A percentile compares a stretch with the other conserved stretches of the same genome.
These are phyloP conservation scores for Tenthredo notha DNA, from an alignment of 2,888 invertebrate genomes.

Conservation along the genomic window DNA sequence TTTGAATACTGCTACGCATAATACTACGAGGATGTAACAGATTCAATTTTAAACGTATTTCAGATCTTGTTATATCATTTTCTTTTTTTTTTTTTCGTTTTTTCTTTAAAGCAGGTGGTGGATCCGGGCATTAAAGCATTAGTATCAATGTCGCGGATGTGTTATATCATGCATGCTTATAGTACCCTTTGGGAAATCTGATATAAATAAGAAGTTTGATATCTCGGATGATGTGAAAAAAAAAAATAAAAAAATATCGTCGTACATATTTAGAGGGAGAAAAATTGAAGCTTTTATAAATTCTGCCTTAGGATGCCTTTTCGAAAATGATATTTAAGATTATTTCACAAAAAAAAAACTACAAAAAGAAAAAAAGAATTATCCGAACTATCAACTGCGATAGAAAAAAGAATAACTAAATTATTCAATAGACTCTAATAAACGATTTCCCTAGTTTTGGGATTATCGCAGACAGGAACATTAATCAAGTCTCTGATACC, in stretches of 20 bases:
- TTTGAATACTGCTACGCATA: conserved; percentile 34
- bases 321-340: too few relatives aligned
- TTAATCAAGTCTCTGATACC: too few relatives aligned
- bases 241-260: background rate
- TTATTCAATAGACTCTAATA: too few relatives aligned
- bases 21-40: conserved; percentile 26
- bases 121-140: background rate
- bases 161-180: background rate
- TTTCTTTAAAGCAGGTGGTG: background rate
- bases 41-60: background rate
- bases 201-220: background rate
- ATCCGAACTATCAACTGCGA: too few relatives aligned
- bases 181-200: background rate
- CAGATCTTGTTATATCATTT: background rate
- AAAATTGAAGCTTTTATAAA: too few relatives aligned
- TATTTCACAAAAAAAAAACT: too few relatives aligned
- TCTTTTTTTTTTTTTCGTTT: background rate
- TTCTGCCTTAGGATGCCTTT: too few relatives aligned
- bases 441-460: too few relatives aligned
- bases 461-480: too few relatives aligned
- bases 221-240: background rate
- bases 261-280: too few relatives aligned
- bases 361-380: too few relatives aligned
- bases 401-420: too few relatives aligned
- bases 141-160: background rate